Evolutionary conservation across 2,888 invertebrate genomes (phyloP).

Genomic region (Drosophila glabriapex): DNA sequence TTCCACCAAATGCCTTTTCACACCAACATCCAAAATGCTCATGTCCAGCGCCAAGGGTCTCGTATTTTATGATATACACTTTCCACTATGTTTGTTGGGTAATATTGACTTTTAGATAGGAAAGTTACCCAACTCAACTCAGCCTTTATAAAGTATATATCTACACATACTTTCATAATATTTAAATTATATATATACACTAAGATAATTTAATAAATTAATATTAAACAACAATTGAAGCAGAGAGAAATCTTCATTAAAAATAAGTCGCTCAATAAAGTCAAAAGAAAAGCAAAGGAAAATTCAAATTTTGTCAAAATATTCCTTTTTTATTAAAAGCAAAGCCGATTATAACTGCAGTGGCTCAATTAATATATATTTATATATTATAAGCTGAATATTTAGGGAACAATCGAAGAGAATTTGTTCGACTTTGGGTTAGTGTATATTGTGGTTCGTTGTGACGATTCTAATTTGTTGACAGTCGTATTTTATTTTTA

Average conservation of each 20-base stretch:
- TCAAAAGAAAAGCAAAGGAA: no score
- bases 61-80: constrained; percentile 52
- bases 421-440: background rate
- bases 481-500: constrained; percentile 73
- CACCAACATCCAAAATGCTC: constrained; percentile 69
- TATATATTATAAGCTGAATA: no score
- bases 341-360: background rate
- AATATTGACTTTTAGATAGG: background rate
- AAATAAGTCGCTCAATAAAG: no score
- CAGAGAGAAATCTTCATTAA: no score
- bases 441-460: constrained; percentile 21
- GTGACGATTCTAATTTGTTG: background rate
- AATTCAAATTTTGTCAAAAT: background rate
- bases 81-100: background rate
- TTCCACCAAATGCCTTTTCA: constrained; percentile 77
- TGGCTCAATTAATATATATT: no score
- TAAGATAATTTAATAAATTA: no score
- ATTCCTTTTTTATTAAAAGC: background rate
- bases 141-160: background rate
- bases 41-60: constrained; percentile 58
- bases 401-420: no score
- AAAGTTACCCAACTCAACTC: background rate
- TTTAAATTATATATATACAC: no score
- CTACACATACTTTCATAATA: no score
- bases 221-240: no score